Base-by-base conservation (phyloP, 2,888 invertebrate genomes). In the Poecilobothrus nobilitatus region DNA sequence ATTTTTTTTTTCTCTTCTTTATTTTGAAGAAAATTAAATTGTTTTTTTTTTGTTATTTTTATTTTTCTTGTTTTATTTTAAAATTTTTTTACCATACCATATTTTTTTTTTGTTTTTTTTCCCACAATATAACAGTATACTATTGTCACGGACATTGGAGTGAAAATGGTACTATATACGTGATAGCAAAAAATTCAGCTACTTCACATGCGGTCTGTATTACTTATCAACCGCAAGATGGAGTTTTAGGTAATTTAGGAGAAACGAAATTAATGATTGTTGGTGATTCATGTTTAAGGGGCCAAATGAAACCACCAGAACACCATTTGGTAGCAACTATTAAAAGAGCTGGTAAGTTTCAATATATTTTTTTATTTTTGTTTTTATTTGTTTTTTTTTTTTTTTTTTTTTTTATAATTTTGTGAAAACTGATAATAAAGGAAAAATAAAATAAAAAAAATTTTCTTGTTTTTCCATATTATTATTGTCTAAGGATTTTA, bases 131-230 rank as follows among this genome's bases (percentile, higher is more conserved):
- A 73, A 20, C 83, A 93, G 94, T 91, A 70, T 94, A 94, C 84
- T 91, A 91, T 63, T 94, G 94, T 80, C 94, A 94, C 81, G 94
- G 94, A 67, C 88, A 91, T 65, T 94, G 94, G 94, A 88, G 90
- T 76, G 94, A 94, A 80, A 90, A 90, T 78, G 91, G 91, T 73
- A 91, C 91, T 68, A 90, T 91, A 78, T 94, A 90, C 82, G 88
- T 94, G 74, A 92, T 94, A 79, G 81, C 82, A 33, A 75, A 80
- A 53, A 81, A 82, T 73, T 78, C 78, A 72, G 80, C 80, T 68
- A 79, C 80, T 66, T 80, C 80, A 72, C 81, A 82, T 70, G 81
- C 80, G 66, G 82, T 82, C 53, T 82, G 82, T 72, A 78, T 82
- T 68, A 82, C 78, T 71, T 82, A 82, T 75, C 76, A 78, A 66